A percentile compares a stretch with the other conserved stretches of the same genome.
phyloP scores from a whole-genome alignment of 2,888 invertebrate genomes.

The Dexiosoma caninum region DNA sequence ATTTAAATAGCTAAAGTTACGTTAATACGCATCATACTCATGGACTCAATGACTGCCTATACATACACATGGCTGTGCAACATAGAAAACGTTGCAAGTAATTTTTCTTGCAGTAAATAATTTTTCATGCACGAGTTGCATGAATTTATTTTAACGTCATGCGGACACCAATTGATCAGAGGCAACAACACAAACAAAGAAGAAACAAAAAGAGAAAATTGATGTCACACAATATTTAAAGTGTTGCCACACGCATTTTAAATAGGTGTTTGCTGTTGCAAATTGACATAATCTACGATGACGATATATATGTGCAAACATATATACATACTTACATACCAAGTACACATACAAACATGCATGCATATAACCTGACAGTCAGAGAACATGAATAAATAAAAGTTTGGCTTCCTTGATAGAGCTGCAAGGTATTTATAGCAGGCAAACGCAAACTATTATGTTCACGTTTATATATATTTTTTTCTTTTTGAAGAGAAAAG shows the following conservation, averaged over 20 bases:
- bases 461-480: constrained; percentile 1
- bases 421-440: not conserved
- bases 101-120: constrained; percentile 66
- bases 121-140: constrained; percentile 64
- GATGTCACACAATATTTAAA: constrained; percentile 61
- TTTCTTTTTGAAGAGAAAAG: not conserved
- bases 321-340: not conserved
- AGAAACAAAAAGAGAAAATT: constrained; percentile 34
- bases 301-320: not conserved
- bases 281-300: constrained; percentile 18
- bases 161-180: constrained; percentile 59
- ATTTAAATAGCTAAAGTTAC: constrained; percentile 13
- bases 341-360: not conserved
- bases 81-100: constrained; percentile 57
- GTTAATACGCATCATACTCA: constrained; percentile 1
- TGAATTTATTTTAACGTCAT: constrained; percentile 60
- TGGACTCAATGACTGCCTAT: no score
- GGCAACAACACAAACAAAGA: constrained; percentile 13
- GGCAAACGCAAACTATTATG: not conserved
- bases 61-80: constrained; percentile 17
- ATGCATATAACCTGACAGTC: not conserved
- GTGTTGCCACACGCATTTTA: constrained; percentile 63
- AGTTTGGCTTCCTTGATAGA: constrained; percentile 24
- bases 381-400: constrained; percentile 20
- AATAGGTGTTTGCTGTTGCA: constrained; percentile 55